phyloP scores from a whole-genome alignment of 2,797 vertebrate species.

The Cyprinella venusta region DNA sequence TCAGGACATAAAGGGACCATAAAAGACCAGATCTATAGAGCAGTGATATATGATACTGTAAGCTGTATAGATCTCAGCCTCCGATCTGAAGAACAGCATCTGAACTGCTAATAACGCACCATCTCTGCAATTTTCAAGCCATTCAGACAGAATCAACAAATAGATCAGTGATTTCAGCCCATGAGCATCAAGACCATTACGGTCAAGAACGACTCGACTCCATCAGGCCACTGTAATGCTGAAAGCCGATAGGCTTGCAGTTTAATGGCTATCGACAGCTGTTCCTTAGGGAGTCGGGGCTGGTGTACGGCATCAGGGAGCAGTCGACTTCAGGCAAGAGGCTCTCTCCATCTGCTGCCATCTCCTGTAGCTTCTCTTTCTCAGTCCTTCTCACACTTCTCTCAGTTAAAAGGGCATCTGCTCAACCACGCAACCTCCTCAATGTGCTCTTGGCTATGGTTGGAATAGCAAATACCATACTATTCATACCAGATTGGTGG shows the following conservation, averaged over 20 bases:
- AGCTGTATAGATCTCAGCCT: constrained; percentile 3
- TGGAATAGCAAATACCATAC: not conserved
- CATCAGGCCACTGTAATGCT: constrained; percentile 52
- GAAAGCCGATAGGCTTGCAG: constrained; percentile 59
- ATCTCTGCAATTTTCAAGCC: constrained; percentile 22
- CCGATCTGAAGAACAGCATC: constrained; percentile 44
- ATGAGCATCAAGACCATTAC: constrained; percentile 55
- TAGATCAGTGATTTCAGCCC: constrained; percentile 53
- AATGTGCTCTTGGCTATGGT: not conserved
- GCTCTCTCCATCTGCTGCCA: constrained; percentile 58
- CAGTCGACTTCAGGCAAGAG: constrained; percentile 53
- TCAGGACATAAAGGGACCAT: constrained; percentile 37
- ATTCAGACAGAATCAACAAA: constrained; percentile 49
- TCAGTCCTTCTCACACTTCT: constrained; percentile 10
- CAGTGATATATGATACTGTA: constrained; percentile 38
- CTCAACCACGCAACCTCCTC: constrained; percentile 1
- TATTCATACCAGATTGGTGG: no score
- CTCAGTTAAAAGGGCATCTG: constrained; percentile 22
- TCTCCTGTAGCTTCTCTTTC: constrained; percentile 36
- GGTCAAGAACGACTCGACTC: constrained; percentile 56
- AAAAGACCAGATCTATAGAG: constrained; percentile 13
- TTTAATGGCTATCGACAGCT: constrained; percentile 63
- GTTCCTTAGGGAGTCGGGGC: constrained; percentile 53
- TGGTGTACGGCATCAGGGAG: constrained; percentile 38
- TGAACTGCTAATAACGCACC: constrained; percentile 31